phyloP scores from a whole-genome alignment of 1,140 invertebrate genomes.

The Macrotrachela quadricornifera region DNA sequence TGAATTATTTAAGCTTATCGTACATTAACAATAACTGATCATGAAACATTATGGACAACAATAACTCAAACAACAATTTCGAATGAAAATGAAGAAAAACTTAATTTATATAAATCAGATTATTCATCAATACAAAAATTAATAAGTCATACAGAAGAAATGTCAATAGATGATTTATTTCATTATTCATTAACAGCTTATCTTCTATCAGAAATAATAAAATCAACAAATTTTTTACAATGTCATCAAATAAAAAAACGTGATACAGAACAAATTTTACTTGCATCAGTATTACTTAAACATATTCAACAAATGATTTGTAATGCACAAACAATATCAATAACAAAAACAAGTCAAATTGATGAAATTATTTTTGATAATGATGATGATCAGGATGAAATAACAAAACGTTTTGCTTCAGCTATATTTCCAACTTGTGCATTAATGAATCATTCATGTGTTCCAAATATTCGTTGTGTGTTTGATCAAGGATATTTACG shows the following conservation, averaged over 20 bases:
- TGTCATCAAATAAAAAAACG: not conserved
- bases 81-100: constrained; percentile 8
- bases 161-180: constrained; percentile 38
- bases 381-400: no score
- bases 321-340: constrained; percentile 51
- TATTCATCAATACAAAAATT: constrained; percentile 39
- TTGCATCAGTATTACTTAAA: constrained; percentile 26
- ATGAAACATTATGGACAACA: not conserved
- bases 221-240: not conserved
- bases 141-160: constrained; percentile 38
- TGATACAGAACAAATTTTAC: not conserved
- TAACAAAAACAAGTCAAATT: constrained; percentile 11
- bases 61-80: constrained; percentile 4
- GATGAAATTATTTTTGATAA: no score
- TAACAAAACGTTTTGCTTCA: constrained; percentile 39
- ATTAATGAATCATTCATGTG: constrained; percentile 72
- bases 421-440: constrained; percentile 66
- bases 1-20: not conserved
- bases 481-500: constrained; percentile 24
- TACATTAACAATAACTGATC: not conserved
- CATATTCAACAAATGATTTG: constrained; percentile 53
- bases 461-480: constrained; percentile 54
- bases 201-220: constrained; percentile 1
- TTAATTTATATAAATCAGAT: not conserved
- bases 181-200: constrained; percentile 42